phyloP scores from a whole-genome alignment of 2,888 invertebrate species.

The Cantharis lateralis region DNA sequence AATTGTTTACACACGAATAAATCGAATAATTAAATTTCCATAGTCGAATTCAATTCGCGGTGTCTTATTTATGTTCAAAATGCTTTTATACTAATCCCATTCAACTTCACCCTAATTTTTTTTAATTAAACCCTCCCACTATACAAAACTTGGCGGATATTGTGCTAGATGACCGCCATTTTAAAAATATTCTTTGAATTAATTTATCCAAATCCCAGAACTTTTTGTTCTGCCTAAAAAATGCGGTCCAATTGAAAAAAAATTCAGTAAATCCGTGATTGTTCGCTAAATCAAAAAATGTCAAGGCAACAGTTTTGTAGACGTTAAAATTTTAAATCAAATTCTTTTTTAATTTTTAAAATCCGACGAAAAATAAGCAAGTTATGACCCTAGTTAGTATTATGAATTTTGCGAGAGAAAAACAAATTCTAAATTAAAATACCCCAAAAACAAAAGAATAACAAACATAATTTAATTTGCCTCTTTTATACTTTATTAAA shows the following conservation, averaged over 20 bases:
- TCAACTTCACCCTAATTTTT: neutral
- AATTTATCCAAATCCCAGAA: neutral
- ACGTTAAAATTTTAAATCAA: neutral
- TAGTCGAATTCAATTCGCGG: neutral
- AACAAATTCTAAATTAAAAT: too few relatives aligned
- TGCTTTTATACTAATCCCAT: neutral
- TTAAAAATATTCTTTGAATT: neutral
- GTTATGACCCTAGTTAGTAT: neutral
- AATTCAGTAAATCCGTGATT: neutral
- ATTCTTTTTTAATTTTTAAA: neutral
- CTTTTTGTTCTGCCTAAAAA: too few relatives aligned
- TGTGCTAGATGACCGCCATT: neutral
- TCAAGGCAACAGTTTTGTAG: neutral
- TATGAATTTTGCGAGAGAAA: too few relatives aligned
- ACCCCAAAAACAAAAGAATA: too few relatives aligned
- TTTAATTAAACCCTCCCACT: neutral
- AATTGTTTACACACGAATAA: constrained; percentile 2
- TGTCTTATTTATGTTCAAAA: neutral
- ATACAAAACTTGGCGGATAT: neutral
- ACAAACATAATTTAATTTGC: too few relatives aligned
- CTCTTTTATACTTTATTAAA: too few relatives aligned
- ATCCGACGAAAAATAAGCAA: neutral
- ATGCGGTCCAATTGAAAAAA: neutral
- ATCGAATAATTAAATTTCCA: constrained; percentile 4
- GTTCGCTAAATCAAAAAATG: neutral